Evolutionary conservation across 2,888 invertebrate genomes (phyloP).

Genomic region (Lithophane leautieri): DNA sequence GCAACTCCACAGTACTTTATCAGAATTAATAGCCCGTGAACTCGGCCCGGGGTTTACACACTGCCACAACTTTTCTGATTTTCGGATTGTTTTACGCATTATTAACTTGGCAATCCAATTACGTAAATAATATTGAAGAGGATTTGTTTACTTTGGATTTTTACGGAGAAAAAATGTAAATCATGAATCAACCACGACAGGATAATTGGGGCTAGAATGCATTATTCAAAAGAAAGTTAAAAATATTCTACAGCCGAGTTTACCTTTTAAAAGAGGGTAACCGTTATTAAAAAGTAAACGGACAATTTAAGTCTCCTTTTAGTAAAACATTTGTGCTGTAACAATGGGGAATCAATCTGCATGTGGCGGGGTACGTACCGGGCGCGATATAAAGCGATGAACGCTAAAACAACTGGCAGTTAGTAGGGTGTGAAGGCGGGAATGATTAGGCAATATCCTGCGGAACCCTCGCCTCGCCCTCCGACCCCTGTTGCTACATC

Average conservation of each 20-base stretch:
- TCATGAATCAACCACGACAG: slow-evolving; percentile 50
- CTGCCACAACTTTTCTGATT: slow-evolving; percentile 84
- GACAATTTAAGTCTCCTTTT: slow-evolving; percentile 73
- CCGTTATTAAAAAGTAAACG: slow-evolving; percentile 66
- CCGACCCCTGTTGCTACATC: slow-evolving; percentile 85
- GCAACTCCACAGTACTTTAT: slow-evolving; percentile 83
- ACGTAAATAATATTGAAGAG: slow-evolving; percentile 83
- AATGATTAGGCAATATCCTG: slow-evolving; percentile 90
- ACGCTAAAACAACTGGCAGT: slow-evolving; percentile 89
- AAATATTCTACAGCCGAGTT: slow-evolving; percentile 21
- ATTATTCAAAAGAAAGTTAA: slow-evolving; percentile 58
- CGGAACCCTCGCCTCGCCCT: slow-evolving; percentile 81
- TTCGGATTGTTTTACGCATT: slow-evolving; percentile 89
- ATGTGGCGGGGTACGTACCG: slow-evolving; percentile 68
- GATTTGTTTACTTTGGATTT: slow-evolving; percentile 66
- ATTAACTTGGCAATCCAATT: slow-evolving; percentile 89
- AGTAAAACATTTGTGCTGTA: slow-evolving; percentile 76
- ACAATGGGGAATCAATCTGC: slow-evolving; percentile 85
- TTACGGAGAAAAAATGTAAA: slow-evolving; percentile 60
- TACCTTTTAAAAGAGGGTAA: slow-evolving; percentile 41
- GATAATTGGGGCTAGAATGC: slow-evolving; percentile 55
- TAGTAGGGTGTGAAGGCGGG: slow-evolving; percentile 88
- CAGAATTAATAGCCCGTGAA: slow-evolving; percentile 89
- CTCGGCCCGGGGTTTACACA: slow-evolving; percentile 76
- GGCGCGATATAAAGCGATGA: slow-evolving; percentile 84